Conservation (phyloP, 2,797 vertebrate species). For the Zalophus californianus region DNA sequence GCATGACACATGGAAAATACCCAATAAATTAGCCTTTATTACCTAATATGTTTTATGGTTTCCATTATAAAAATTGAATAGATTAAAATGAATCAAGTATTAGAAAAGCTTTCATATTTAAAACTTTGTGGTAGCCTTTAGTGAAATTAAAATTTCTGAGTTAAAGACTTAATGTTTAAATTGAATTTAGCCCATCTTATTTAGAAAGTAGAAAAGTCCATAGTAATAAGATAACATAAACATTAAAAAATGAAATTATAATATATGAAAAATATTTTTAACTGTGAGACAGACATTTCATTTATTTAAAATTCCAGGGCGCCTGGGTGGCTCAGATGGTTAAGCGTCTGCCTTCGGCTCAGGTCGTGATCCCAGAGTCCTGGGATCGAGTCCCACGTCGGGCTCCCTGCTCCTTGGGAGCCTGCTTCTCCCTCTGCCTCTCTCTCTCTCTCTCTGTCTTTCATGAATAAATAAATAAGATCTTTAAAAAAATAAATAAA, state of each 20-base stretch:
- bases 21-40: background rate
- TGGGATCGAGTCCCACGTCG: no score
- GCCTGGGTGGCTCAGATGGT: no score
- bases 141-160: background rate
- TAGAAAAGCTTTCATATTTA: background rate
- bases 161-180: background rate
- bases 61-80: background rate
- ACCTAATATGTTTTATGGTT: background rate
- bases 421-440: no score
- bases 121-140: slow-evolving; percentile 14
- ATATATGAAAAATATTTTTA: slow-evolving; percentile 18
- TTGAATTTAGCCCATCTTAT: background rate
- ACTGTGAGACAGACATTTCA: background rate
- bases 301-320: background rate
- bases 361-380: no score
- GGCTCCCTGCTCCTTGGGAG: no score
- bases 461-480: no score
- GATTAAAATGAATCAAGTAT: background rate
- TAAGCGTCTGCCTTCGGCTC: no score
- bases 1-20: background rate
- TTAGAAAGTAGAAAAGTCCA: background rate
- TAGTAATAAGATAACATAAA: background rate
- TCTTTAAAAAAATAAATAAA: no score
- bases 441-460: no score
- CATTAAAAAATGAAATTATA: background rate